phyloP scores from a whole-genome alignment of 1,140 invertebrate species.

The Bursaphelenchus mucronatus region DNA sequence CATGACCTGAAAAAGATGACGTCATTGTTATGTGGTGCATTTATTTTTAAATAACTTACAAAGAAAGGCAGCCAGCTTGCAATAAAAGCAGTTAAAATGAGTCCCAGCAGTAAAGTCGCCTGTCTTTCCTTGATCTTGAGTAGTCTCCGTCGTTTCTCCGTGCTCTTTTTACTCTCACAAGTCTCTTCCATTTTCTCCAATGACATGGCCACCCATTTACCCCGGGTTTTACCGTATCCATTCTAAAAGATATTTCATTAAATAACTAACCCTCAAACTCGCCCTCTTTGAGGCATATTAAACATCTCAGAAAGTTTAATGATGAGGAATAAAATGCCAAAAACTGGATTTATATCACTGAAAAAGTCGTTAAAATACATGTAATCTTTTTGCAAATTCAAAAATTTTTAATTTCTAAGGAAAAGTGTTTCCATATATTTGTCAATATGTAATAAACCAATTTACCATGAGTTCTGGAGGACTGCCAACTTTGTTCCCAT shows the following conservation, averaged over 20 bases:
- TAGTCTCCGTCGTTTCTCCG: conserved; percentile 68
- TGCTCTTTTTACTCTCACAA: conserved; percentile 39
- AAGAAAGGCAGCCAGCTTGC: conserved; percentile 98
- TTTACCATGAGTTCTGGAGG: too few relatives aligned
- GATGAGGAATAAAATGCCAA: too few relatives aligned
- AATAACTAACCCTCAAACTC: conserved; percentile 55
- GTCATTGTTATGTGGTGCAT: too few relatives aligned
- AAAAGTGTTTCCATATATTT: too few relatives aligned
- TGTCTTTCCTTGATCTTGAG: conserved; percentile 93
- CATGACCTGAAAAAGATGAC: conserved; percentile 47
- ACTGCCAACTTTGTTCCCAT: conserved; percentile 34
- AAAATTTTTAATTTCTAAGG: too few relatives aligned
- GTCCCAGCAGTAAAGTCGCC: conserved; percentile 88
- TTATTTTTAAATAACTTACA: conserved; percentile 64
- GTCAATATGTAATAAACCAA: too few relatives aligned
- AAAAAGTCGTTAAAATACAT: too few relatives aligned
- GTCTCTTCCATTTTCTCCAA: conserved; percentile 15
- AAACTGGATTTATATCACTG: too few relatives aligned
- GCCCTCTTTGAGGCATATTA: not conserved
- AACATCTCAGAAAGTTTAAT: too few relatives aligned
- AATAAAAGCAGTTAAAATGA: conserved; percentile 98
- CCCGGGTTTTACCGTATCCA: conserved; percentile 1
- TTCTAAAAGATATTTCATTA: conserved; percentile 62
- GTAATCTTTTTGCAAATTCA: too few relatives aligned
- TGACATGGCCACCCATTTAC: conserved; percentile 15